Evolutionary conservation across 2,888 invertebrate species (phyloP), one percentile per base, ranked within the genome.

Genomic region (Diaprepes abbreviatus): DNA sequence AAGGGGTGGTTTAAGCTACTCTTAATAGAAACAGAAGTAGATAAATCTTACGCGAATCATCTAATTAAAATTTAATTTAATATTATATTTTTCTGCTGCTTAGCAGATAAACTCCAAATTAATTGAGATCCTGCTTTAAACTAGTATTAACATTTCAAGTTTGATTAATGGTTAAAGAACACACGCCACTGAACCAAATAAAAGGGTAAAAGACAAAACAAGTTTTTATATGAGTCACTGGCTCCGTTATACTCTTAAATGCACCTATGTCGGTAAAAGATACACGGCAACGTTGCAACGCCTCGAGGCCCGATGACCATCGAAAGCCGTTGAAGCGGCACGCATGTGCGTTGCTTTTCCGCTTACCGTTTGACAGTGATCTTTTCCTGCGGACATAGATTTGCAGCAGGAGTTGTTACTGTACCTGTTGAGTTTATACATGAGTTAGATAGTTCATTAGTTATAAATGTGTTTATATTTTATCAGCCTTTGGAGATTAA

Each of bases 191-290:
- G 70, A 71, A 66, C 72, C 74, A 75, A 66, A 77, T 75, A 74
- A 77, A 73, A 77, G 76, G 77, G 77, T 79, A 76, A 79, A 78
- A 75, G 76, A 78, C 74, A 75, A 78, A 81, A 81, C 81, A 76
- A 80, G 81, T 81, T 81, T 79, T 79, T 79, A 78, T 78, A 79
- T 80, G 81, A 81, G 77, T 81, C 81, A 81, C 74, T 67, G 71
- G 71, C 71, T 70, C 75, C 64, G 66, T 66, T 70, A 70, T 54
- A 70, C 48, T 68, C 67, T 62, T 40, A 28, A 43, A 62, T 62
- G 62, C 55, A 62, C 60, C 59, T 28, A 24, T 33, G 28, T 38
- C 21, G n/a, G 12, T 12, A 52, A 38, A 43, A 28, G 28, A 45
- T 50, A 52, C 16, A 45, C 12, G 60, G 36, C 43, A 60, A 58